These are phyloP conservation scores for Alauda arvensis DNA, from an alignment of 2,797 vertebrate species.

Conservation along the genomic window DNA sequence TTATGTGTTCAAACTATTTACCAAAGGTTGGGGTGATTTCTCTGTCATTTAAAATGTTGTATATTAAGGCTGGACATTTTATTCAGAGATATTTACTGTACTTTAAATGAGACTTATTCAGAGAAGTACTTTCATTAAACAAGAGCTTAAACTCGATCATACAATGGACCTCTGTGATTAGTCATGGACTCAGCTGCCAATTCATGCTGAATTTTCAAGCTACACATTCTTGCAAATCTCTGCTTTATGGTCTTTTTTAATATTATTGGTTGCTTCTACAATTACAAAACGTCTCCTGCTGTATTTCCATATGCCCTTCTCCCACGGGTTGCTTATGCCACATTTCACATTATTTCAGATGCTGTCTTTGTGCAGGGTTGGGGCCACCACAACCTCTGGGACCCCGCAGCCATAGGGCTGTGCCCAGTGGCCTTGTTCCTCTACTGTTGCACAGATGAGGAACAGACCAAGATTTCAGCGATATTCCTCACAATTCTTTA, in stretches of 20 bases:
- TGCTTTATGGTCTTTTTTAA: neutral
- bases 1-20: constrained; percentile 44
- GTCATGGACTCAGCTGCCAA: neutral
- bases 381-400: neutral
- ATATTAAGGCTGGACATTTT: constrained; percentile 30
- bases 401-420: neutral
- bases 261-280: neutral
- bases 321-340: neutral
- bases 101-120: constrained; percentile 27
- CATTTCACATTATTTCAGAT: neutral
- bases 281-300: neutral
- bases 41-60: constrained; percentile 17
- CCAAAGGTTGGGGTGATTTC: constrained; percentile 42
- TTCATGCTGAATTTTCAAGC: constrained; percentile 18
- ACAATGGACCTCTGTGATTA: constrained; percentile 38
- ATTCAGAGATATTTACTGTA: constrained; percentile 12
- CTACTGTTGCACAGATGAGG: neutral
- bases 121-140: constrained; percentile 21
- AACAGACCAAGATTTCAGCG: neutral
- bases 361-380: rapidly evolving
- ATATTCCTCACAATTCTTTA: neutral
- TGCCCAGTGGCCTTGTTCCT: neutral
- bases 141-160: neutral
- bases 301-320: neutral
- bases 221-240: neutral